These are phyloP conservation scores for Stegostoma tigrinum DNA, from an alignment of 2,113 vertebrate genomes.

Conservation along the genomic window DNA sequence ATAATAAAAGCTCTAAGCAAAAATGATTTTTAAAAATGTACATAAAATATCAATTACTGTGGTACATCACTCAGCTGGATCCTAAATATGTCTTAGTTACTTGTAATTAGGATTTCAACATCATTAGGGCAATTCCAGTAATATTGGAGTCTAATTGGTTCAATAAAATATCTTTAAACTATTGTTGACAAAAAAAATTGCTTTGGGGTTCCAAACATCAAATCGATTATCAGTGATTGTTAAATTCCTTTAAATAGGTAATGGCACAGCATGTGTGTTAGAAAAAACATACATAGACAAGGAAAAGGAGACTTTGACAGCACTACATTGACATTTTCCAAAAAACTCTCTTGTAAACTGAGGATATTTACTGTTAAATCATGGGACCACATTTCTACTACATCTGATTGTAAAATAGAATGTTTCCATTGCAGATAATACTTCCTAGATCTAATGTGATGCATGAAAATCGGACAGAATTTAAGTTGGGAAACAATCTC, in stretches of 20 bases:
- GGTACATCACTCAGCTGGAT: neutral
- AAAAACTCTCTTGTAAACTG: neutral
- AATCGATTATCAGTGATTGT: neutral
- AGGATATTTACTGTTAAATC: neutral
- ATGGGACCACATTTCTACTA: neutral
- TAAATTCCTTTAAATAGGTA: neutral
- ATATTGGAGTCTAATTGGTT: neutral
- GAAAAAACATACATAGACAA: neutral
- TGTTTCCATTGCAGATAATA: conserved; percentile 61
- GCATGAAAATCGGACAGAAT: conserved; percentile 57
- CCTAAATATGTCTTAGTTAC: neutral
- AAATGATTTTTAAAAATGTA: neutral
- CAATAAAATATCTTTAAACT: neutral
- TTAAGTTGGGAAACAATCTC: conserved; percentile 62
- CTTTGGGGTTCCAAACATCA: neutral
- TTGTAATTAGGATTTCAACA: neutral
- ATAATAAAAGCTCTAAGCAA: neutral
- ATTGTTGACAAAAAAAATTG: neutral
- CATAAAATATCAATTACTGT: neutral
- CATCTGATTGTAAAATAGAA: conserved; percentile 13
- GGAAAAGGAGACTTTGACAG: neutral
- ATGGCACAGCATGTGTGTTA: neutral
- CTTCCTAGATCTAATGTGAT: conserved; percentile 59
- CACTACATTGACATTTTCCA: neutral
- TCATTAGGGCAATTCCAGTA: neutral